phyloP scores from a whole-genome alignment of 2,888 invertebrate genomes.

The Acanthosepion pharaonis region DNA sequence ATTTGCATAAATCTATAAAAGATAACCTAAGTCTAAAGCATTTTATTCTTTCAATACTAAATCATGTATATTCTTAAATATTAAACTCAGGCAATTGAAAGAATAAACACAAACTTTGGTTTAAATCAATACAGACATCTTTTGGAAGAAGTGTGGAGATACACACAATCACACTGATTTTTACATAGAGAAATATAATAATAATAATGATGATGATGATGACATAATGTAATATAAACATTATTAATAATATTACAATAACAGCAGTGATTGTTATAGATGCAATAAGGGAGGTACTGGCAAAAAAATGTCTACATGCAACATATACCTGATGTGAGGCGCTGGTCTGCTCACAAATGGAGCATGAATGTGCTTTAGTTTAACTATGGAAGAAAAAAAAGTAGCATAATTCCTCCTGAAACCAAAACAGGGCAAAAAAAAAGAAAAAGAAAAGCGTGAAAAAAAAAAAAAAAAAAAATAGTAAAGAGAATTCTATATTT shows the following conservation, averaged over 20 bases:
- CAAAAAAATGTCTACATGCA: conserved; percentile 40
- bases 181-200: background rate
- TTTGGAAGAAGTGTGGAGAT: too few species aligned
- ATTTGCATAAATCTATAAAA: too few species aligned
- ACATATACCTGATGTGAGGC: conserved; percentile 43
- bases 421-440: background rate
- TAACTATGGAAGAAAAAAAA: conserved; percentile 42
- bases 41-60: too few species aligned
- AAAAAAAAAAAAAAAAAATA: background rate
- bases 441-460: background rate
- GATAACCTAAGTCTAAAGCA: too few species aligned
- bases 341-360: conserved; percentile 38
- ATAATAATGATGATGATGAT: background rate
- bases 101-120: too few species aligned
- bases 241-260: conserved; percentile 9
- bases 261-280: background rate
- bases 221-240: background rate
- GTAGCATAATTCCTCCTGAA: conserved; percentile 37
- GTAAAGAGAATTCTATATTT: background rate
- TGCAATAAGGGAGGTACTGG: conserved; percentile 36
- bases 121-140: too few species aligned
- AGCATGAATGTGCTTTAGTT: conserved; percentile 41
- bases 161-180: background rate
- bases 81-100: too few species aligned
- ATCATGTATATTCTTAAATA: too few species aligned